Percentiles rank a stretch among this genome's conserved stretches.
Evolutionary conservation across 2,888 invertebrate genomes (phyloP).

Genomic region (Gerris lacustris): DNA sequence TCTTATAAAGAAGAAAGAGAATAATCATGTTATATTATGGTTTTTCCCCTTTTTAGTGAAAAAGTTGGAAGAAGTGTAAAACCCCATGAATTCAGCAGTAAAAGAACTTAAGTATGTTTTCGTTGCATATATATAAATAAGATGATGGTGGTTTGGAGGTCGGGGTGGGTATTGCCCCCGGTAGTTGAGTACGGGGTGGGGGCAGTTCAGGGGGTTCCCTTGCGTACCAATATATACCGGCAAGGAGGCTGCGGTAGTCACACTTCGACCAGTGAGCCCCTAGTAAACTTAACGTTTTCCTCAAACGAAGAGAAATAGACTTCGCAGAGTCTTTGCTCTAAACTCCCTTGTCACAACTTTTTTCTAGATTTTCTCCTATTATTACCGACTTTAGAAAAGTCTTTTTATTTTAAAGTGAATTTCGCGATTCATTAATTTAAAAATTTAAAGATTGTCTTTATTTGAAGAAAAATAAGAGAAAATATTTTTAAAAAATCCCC

Average conservation of each 20-base stretch:
- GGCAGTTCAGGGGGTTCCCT: neutral
- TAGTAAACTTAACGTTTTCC: neutral
- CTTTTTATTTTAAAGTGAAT: neutral
- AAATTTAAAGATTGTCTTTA: neutral
- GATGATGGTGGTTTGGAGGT: neutral
- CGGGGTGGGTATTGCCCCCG: neutral
- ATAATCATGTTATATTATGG: too few relatives aligned
- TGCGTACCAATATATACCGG: neutral
- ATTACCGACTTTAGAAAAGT: too few relatives aligned
- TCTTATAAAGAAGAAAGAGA: too few relatives aligned
- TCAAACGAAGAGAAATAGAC: neutral
- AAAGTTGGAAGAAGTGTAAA: too few relatives aligned
- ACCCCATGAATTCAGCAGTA: too few relatives aligned
- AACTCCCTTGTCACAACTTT: too few relatives aligned
- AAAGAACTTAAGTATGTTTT: too few relatives aligned
- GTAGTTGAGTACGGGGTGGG: neutral
- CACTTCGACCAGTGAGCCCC: neutral
- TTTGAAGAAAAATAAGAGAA: too few relatives aligned
- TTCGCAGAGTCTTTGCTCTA: neutral
- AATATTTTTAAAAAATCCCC: too few relatives aligned
- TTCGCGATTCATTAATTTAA: neutral
- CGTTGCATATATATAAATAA: too few relatives aligned
- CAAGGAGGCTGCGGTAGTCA: neutral
- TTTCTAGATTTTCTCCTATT: too few relatives aligned
- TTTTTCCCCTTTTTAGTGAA: too few relatives aligned